These are phyloP conservation scores for Podarcis muralis DNA, from an alignment of 2,113 vertebrate species.

Conservation along the genomic window DNA sequence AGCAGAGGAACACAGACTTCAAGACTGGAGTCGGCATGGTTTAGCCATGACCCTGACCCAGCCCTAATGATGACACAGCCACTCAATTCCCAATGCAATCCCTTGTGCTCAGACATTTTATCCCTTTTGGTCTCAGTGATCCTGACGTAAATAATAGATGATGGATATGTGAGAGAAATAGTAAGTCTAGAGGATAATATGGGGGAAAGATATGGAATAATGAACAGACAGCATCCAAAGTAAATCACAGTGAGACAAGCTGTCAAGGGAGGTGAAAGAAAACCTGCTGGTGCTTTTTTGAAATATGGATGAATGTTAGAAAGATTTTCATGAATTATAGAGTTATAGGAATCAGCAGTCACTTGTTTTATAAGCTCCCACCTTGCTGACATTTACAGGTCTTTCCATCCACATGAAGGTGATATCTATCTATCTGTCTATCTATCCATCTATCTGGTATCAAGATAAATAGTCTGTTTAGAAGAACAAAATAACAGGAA, in stretches of 20 bases:
- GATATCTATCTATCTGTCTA: not conserved
- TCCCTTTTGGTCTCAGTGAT: not conserved
- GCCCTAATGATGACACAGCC: not conserved
- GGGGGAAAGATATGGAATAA: conserved; percentile 64
- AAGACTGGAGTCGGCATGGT: not conserved
- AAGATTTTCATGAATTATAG: conserved; percentile 46
- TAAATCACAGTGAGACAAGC: conserved; percentile 61
- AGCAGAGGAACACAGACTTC: not conserved
- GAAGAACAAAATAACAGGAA: not conserved
- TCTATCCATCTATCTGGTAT: not conserved
- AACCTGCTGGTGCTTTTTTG: conserved; percentile 54
- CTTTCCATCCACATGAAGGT: not conserved
- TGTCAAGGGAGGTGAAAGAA: conserved; percentile 58
- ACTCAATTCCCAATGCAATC: not conserved
- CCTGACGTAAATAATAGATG: not conserved
- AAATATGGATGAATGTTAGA: conserved; percentile 48
- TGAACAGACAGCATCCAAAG: conserved; percentile 63
- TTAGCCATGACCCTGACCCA: not conserved
- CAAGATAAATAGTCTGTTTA: not conserved
- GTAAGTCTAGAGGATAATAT: conserved; percentile 66
- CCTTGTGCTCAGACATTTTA: not conserved
- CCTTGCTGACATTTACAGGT: not conserved
- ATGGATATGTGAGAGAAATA: conserved; percentile 51
- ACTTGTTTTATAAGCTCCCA: not conserved
- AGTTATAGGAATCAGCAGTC: conserved; percentile 56